Evolutionary conservation across 2,113 vertebrate genomes (phyloP), one percentile per base, ranked within the genome.

Genomic region (Dicrurus megarhynchus): DNA sequence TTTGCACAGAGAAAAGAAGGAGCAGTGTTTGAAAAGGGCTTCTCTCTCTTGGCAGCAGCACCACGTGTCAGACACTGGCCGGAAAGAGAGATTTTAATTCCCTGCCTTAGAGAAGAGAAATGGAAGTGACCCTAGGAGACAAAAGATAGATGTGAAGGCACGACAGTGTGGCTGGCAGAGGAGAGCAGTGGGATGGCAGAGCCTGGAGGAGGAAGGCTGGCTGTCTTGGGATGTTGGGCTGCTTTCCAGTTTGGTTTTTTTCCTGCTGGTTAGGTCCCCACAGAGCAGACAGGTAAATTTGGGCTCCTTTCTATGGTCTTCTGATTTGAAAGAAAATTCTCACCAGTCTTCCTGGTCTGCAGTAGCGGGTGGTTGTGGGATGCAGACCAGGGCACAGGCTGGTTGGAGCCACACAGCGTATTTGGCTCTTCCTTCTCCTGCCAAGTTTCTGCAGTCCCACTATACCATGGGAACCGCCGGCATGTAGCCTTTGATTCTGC

Each of bases 381-480:
- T 53, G 42, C 60, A 67, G 59, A 67, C 19, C 27, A 60, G 52
- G 17, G 6, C n/a, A 19, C 27, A 61, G 52, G 63, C 41, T 94
- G 53, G 53, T 44, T 79, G 78, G 57, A 91, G 61, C 41, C 69
- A 68, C 42, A 47, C 4, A 32, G 30, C 15, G 4, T 44, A 23
- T 94, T 79, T 88, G 57, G 53, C 3, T 0, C 61, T 41, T 90
- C 82, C 67, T 74, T n/a, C 71, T 91, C 26, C 68, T 87, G 87
- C 74, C 85, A 90, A 95, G 61, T 82, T 91, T 73, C 84, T 91
- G 74, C 28, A 87, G 79, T 65, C 32, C 53, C 28, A 8, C 70
- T 79, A 53, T 33, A 64, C 61, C 87, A 94, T 73, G 95, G 92
- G 82, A 95, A 85, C 82, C 0, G 70, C 70, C 82, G 71, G 24